These are phyloP conservation scores for Phengaris alcon DNA, from an alignment of 2,888 invertebrate genomes.

Conservation along the genomic window DNA sequence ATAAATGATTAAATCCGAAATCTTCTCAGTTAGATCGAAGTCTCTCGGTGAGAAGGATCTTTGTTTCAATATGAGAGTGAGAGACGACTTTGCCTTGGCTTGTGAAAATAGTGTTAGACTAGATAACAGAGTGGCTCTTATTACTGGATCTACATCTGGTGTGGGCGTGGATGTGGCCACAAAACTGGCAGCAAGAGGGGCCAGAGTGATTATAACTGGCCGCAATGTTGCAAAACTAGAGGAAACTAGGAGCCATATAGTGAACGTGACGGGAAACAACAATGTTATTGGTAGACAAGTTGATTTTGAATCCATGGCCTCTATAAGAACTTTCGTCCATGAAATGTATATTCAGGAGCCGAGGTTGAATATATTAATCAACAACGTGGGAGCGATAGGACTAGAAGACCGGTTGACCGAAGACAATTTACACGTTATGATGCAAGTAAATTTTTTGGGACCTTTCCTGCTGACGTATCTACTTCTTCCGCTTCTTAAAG, in stretches of 20 bases:
- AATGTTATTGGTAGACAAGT: constrained; percentile 57
- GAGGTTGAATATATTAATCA: constrained; percentile 66
- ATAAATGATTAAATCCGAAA: neutral
- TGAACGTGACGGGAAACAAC: constrained; percentile 46
- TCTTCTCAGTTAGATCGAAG: neutral
- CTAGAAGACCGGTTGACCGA: constrained; percentile 67
- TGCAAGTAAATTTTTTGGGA: constrained; percentile 78
- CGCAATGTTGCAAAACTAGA: constrained; percentile 57
- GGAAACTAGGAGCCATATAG: constrained; percentile 47
- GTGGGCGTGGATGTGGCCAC: constrained; percentile 61
- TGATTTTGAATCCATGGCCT: constrained; percentile 73
- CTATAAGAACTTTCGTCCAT: constrained; percentile 79
- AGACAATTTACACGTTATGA: constrained; percentile 81
- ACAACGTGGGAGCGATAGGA: constrained; percentile 72
- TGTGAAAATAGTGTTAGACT: constrained; percentile 52
- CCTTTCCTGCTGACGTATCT: constrained; percentile 59
- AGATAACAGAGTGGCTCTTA: constrained; percentile 61
- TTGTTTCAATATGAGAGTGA: constrained; percentile 1
- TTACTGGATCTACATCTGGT: constrained; percentile 63
- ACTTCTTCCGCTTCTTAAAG: constrained; percentile 53
- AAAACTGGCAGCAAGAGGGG: constrained; percentile 71
- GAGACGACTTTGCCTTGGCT: constrained; percentile 48
- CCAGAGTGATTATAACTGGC: constrained; percentile 78
- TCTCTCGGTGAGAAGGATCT: neutral
- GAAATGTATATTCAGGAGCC: constrained; percentile 70